Conservation (phyloP, 2,113 vertebrate genomes). For the Columba janthina region DNA sequence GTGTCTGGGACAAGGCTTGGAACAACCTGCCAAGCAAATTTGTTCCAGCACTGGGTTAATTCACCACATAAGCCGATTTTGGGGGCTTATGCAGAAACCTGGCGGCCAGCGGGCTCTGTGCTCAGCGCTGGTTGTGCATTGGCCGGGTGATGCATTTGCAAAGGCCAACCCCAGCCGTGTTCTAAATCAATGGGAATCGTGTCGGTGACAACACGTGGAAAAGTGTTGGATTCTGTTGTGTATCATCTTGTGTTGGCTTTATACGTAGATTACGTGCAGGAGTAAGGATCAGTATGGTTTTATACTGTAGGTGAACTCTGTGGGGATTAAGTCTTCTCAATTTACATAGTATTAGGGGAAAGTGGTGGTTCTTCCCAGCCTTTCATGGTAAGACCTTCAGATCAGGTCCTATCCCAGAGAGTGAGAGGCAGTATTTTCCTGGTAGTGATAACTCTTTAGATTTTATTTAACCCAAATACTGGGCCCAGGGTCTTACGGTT, state of each 20-base stretch:
- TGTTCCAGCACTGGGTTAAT: not conserved
- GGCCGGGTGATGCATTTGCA: not conserved
- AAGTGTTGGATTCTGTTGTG: rapidly evolving
- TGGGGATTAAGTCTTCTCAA: not conserved
- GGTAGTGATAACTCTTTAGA: not conserved
- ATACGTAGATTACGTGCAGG: not conserved
- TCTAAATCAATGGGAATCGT: not conserved
- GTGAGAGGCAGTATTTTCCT: not conserved
- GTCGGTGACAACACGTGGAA: too few species aligned
- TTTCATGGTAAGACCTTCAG: not conserved
- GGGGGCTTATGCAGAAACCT: not conserved
- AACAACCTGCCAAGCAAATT: not conserved
- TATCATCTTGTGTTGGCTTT: not conserved
- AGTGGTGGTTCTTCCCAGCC: not conserved
- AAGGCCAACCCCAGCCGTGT: not conserved
- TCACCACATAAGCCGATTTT: not conserved
- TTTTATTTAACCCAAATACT: not conserved
- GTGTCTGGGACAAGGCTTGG: not conserved
- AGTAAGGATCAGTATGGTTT: not conserved
- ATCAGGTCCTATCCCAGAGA: not conserved
- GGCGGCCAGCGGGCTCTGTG: not conserved
- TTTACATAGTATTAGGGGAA: not conserved
- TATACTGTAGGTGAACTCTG: not conserved
- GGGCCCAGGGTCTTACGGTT: not conserved
- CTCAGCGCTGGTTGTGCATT: not conserved